Evolutionary conservation across 2,888 invertebrate species (phyloP), one percentile per base, ranked within the genome.

Genomic region (Julus scanicus): DNA sequence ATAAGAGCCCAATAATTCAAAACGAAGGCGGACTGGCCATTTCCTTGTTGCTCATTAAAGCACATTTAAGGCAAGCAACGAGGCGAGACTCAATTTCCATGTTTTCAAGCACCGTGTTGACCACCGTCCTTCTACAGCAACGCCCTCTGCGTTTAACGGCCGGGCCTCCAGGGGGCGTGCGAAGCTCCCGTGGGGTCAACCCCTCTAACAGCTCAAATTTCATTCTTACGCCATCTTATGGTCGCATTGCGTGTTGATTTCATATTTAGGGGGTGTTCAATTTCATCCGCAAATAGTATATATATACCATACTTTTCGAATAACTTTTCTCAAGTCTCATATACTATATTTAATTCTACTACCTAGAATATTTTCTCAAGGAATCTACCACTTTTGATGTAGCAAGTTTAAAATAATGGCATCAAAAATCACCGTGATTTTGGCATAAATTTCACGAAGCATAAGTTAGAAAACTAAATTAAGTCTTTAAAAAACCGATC

Each of bases 1-100:
- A 80, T 80, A 37, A 80, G 80, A 80, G 80, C 29, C 80, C 29
- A 80, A 80, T 80, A 80, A 80, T 80, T 80, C 80, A 80, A 37
- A 80, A 11, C 37, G 29, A 80, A 80, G 80, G 80, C 80, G 80
- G 80, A 29, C 15, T 5, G 80, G 80, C 80, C 80, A 80, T 80
- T 80, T 80, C 80, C 80, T 80, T 37, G 80, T 80, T 80, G 80
- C 80, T 80, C 80, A 80, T 80, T 80, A 80, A 80, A 80, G 80
- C 37, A 80, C 80, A 15, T 80, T 80, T 80, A 80, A 80, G 80
- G 80, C 80, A 15, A 80, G 37, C 80, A 80, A 29, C 80, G 15
- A 80, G 37, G 80, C 80, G 80, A 80, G 15, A 80, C 80, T 80
- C 80, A 80, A 80, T 80, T 80, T 80, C 80, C 80, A 80, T 80